Evolutionary conservation across 2,113 vertebrate genomes (phyloP), one percentile per base, ranked within the genome.

Genomic region (Ameiurus melas): DNA sequence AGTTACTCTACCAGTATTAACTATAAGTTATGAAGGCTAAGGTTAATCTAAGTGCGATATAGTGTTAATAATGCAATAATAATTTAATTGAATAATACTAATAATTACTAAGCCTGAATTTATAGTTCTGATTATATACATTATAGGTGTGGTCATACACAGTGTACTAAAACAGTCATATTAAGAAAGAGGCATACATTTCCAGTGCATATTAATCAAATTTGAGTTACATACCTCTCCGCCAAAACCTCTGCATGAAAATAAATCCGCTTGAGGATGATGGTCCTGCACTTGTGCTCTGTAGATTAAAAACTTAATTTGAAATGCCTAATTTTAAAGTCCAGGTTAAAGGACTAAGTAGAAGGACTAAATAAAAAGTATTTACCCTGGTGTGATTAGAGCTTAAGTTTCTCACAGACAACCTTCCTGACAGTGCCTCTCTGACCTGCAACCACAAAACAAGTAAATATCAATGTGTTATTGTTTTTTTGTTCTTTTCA

Each of bases 271-370:
- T 58, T 22, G 85, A 53, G 33, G 43, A 79, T 22, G 80, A 62
- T 75, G 36, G 39, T 71, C 68, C 86, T 36, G 64, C 57, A 60
- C 27, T 87, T 62, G 80, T 83, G 39, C 64, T 87, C 86, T 87
- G 80, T 64, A 77, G 30, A 75, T 62, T 13, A 84, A 16, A 27
- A 58, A 62, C 20, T 20, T 20, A 16, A 86, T 39, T 30, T 16
- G 10, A 57, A 80, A 80, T 4, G 17, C 17, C 9, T 30, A 16
- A 33, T 85, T 25, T 77, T 60, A 51, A 60, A 79, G 33, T 25
- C 39, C 20, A 25, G n/a, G 36, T 30, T 36, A 47, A 75, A 53
- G 33, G 13, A 30, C 6, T 20, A 16, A 19, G n/a, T n/a, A n/a
- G 22, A 3, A 60, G 47, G 47, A 39, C 9, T 75, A 22, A 36